Percentiles rank a stretch among this genome's conserved stretches.
phyloP scores from a whole-genome alignment of 2,797 vertebrate genomes.

The Hippopotamyrus pictus region DNA sequence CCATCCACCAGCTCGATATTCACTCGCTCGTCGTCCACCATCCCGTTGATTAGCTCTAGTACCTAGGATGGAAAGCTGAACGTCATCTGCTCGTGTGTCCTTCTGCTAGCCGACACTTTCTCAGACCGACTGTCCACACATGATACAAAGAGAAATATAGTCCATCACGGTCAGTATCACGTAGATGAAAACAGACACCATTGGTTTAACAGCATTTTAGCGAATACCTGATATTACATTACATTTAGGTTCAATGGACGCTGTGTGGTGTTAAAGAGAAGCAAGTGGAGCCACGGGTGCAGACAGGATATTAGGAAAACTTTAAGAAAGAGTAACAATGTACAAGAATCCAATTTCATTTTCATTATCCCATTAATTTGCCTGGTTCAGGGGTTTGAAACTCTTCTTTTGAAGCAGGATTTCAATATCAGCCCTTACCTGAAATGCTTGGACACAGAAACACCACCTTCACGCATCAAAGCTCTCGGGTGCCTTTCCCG shows the following conservation, averaged over 20 bases:
- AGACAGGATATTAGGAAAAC: not conserved
- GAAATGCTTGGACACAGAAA: not conserved
- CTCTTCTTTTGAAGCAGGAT: not conserved
- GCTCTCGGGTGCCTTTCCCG: not conserved
- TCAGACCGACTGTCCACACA: not conserved
- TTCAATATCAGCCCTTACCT: not conserved
- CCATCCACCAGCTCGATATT: constrained; percentile 67
- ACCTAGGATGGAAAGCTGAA: constrained; percentile 56
- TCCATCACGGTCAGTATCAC: not conserved
- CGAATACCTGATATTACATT: not conserved
- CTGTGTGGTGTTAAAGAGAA: not conserved
- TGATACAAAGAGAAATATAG: not conserved
- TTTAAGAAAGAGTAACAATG: not conserved
- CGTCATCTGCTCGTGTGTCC: not conserved
- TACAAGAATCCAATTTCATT: not conserved
- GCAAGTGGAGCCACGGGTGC: not conserved
- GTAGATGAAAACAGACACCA: not conserved
- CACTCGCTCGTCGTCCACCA: constrained; percentile 75
- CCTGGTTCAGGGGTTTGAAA: not conserved
- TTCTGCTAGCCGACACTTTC: not conserved
- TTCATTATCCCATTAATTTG: not conserved
- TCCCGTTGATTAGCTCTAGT: constrained; percentile 62
- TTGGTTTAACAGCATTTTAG: not conserved
- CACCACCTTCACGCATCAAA: not conserved
- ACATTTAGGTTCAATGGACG: not conserved